Percentiles rank a stretch among this genome's conserved stretches.
Evolutionary conservation across 2,113 vertebrate genomes (phyloP).

Genomic region (Cyprinodon brontotheroides): DNA sequence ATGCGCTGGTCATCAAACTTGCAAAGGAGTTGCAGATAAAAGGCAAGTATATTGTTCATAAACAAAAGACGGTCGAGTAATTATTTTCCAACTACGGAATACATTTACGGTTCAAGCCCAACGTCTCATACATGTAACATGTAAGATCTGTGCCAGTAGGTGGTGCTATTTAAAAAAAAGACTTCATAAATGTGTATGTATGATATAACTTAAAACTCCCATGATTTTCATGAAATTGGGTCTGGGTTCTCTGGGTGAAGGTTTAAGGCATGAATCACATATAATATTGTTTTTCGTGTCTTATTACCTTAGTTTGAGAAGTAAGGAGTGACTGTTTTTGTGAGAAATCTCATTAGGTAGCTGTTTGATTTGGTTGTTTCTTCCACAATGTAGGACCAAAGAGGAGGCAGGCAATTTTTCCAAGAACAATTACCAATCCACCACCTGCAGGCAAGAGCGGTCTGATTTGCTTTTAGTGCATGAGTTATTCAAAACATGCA

Average conservation of each 20-base stretch:
- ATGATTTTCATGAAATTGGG: background rate
- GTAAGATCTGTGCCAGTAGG: no score
- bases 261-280: background rate
- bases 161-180: no score
- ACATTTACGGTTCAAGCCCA: no score
- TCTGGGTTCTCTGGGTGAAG: no score
- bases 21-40: no score
- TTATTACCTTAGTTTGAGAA: background rate
- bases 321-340: slow-evolving; percentile 1
- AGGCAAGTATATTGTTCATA: no score
- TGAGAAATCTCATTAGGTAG: slow-evolving; percentile 2
- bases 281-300: background rate
- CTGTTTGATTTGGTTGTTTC: slow-evolving; percentile 12
- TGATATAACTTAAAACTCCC: no score
- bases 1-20: no score
- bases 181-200: no score
- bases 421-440: slow-evolving; percentile 16
- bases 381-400: background rate
- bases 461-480: slow-evolving; percentile 8
- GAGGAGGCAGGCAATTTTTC: slow-evolving; percentile 8
- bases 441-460: slow-evolving; percentile 3
- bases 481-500: slow-evolving; percentile 5
- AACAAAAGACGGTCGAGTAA: no score
- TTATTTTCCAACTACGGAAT: no score
- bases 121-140: no score